A percentile compares a stretch with the other conserved stretches of the same genome.
Evolutionary conservation across 2,113 vertebrate species (phyloP).

Genomic region (Danionella cerebrum): DNA sequence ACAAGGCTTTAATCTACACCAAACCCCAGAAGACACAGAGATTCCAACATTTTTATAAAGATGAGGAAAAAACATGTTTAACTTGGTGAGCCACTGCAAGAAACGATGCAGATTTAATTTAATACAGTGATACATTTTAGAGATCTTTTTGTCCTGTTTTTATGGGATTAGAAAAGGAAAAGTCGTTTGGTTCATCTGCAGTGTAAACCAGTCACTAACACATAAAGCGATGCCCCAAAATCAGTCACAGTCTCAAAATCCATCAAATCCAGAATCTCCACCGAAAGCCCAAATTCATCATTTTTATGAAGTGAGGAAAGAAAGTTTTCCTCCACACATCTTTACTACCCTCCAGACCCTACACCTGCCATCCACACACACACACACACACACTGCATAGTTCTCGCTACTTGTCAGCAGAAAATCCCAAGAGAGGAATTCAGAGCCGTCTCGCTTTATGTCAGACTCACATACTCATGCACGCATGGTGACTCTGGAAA

Average conservation of each 20-base stretch:
- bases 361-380: conserved; percentile 17
- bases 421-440: neutral
- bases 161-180: neutral
- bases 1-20: too few species aligned
- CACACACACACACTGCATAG: conserved; percentile 8
- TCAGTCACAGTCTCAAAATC: neutral
- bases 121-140: too few species aligned
- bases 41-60: too few species aligned
- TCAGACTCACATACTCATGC: neutral
- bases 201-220: neutral
- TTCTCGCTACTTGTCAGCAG: conserved; percentile 19
- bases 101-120: too few species aligned
- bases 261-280: conserved; percentile 7
- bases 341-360: conserved; percentile 20
- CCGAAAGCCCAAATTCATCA: conserved; percentile 50
- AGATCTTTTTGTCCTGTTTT: neutral
- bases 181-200: neutral
- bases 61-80: too few species aligned
- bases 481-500: conserved; percentile 8
- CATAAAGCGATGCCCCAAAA: conserved; percentile 17
- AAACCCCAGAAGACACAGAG: too few species aligned
- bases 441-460: conserved; percentile 8
- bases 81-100: too few species aligned
- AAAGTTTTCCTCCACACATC: conserved; percentile 3
- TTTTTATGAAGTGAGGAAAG: conserved; percentile 10